Base-by-base conservation (phyloP, 2,113 vertebrate genomes). In the Parus major region DNA sequence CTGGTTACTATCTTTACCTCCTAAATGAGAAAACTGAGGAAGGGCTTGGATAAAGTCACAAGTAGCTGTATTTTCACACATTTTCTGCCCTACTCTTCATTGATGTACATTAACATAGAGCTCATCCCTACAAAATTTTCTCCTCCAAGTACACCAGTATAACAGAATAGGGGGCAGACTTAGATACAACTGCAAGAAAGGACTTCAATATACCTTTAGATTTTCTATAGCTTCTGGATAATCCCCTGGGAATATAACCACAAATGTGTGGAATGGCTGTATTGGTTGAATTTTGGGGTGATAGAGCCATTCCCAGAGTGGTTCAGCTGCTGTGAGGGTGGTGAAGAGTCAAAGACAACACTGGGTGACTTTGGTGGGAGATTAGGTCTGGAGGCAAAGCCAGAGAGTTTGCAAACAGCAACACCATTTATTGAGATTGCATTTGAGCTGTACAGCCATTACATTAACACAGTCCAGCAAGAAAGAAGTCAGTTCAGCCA, bases 391-490 rank as follows among this genome's bases (percentile, higher is more conserved):
- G 76, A 76, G 82, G 66, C 81, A 84, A 89, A 89, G 44, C 52
- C 36, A 71, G 72, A 86, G 35, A 7, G 0, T 84, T 35, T 96
- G 66, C 75, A 72, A 95, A 85, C 23, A 87, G 59, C 78, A 70
- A 47, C 35, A 59, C 59, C 60, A 16, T 93, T 93, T 88, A 78
- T 28, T 75, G 86, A 90, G 68, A 85, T 87, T 65, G 52, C n/a
- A 20, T 76, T 89, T 76, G 44, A 89, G 65, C 83, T 86, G 25
- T 31, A 12, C 10, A 55, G 78, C 59, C 84, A 89, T 95, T 85
- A 82, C 28, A 82, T 77, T 93, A 89, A 87, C 78, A 73, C 81
- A 95, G 91, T 29, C 84, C 86, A 91, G 84, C 91, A 91, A 53
- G 86, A 92, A 89, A 39, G 81, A 83, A 77, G n/a, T 15, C 57